Percentiles rank a stretch among this genome's conserved stretches.
Evolutionary conservation across 2,113 vertebrate species (phyloP).

Genomic region (Zingel zingel): DNA sequence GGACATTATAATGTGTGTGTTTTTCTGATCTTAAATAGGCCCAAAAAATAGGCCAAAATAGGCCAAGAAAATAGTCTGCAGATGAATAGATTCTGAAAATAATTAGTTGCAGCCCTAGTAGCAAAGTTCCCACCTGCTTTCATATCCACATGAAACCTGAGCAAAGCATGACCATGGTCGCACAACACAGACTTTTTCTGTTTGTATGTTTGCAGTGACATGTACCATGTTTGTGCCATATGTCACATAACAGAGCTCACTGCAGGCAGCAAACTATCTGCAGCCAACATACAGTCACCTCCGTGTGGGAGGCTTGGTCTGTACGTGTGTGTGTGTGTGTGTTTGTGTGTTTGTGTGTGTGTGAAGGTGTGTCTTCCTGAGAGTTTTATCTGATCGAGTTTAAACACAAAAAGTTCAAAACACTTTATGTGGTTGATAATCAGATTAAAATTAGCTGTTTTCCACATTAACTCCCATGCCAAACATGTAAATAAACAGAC

Average conservation of each 20-base stretch:
- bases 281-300: conserved; percentile 50
- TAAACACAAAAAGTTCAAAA: background rate
- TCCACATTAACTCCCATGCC: conserved; percentile 18
- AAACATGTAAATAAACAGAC: conserved; percentile 62
- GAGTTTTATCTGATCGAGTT: background rate
- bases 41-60: background rate
- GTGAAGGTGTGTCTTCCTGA: conserved; percentile 4
- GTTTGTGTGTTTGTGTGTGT: conserved; percentile 15
- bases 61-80: background rate
- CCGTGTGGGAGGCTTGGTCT: conserved; percentile 43
- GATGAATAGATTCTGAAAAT: background rate
- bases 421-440: conserved; percentile 20
- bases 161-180: conserved; percentile 1
- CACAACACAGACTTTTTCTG: conserved; percentile 7
- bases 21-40: background rate
- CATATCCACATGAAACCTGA: background rate
- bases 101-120: background rate
- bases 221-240: conserved; percentile 69
- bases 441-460: conserved; percentile 35
- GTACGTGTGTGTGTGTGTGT: conserved; percentile 30
- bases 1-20: background rate
- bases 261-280: conserved; percentile 40
- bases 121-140: conserved; percentile 20
- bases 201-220: conserved; percentile 49
- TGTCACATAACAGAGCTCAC: conserved; percentile 62